Evolutionary conservation across 2,888 invertebrate genomes (phyloP).

Genomic region (Plagodis pulveraria): DNA sequence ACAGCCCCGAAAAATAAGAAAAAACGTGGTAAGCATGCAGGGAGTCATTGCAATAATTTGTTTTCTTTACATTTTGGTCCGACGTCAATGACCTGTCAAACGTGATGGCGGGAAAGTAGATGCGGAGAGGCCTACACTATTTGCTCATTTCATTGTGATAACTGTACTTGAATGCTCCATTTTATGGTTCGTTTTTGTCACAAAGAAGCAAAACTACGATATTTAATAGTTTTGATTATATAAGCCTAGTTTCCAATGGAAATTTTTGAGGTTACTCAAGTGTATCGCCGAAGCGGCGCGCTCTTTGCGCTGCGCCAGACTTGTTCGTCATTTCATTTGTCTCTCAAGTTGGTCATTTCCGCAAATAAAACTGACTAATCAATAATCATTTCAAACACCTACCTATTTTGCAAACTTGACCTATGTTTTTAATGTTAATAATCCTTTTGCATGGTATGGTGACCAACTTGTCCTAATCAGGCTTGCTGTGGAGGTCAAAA

Average conservation of each 20-base stretch:
- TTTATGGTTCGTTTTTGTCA: conserved; percentile 17
- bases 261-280: conserved; percentile 47
- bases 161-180: conserved; percentile 35
- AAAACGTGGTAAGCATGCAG: conserved; percentile 71
- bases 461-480: conserved; percentile 18
- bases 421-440: conserved; percentile 3
- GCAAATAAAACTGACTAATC: conserved; percentile 42
- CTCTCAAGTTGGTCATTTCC: conserved; percentile 30
- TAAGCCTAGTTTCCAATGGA: conserved; percentile 27
- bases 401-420: conserved; percentile 3
- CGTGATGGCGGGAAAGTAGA: conserved; percentile 77
- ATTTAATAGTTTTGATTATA: conserved; percentile 31
- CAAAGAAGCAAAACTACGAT: conserved; percentile 29
- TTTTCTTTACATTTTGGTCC: conserved; percentile 76
- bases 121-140: conserved; percentile 37
- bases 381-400: conserved; percentile 31
- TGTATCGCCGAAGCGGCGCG: conserved; percentile 11
- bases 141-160: conserved; percentile 44
- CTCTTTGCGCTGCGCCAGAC: conserved; percentile 8
- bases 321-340: conserved; percentile 30
- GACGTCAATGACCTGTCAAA: conserved; percentile 84
- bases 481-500: conserved; percentile 10
- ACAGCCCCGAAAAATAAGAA: conserved; percentile 78
- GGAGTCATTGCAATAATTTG: conserved; percentile 59
- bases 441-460: conserved; percentile 4